phyloP scores from a whole-genome alignment of 2,797 vertebrate genomes.

The Eutrigla gurnardus region DNA sequence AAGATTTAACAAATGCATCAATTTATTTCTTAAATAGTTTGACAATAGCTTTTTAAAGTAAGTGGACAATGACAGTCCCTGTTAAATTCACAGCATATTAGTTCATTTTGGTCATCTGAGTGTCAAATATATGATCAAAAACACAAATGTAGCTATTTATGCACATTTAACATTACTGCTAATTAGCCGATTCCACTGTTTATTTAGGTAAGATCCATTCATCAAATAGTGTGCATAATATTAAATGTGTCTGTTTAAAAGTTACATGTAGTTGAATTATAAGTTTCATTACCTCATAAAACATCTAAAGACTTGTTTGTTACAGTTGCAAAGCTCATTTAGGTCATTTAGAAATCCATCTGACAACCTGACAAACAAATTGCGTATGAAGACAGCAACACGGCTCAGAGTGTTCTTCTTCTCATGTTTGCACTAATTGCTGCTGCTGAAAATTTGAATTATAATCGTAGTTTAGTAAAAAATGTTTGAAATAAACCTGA shows the following conservation, averaged over 20 bases:
- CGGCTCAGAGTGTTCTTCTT: not conserved
- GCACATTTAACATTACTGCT: not conserved
- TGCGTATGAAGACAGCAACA: not conserved
- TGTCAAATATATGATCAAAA: not conserved
- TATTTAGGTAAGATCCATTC: not conserved
- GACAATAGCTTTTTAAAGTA: not conserved
- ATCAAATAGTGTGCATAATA: not conserved
- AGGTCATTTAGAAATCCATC: too few relatives aligned
- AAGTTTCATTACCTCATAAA: not conserved
- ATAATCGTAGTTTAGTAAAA: too few relatives aligned
- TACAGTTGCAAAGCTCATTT: not conserved
- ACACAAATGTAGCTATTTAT: not conserved
- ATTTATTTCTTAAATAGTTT: not conserved
- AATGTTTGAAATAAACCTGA: constrained; percentile 33
- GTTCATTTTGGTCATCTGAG: not conserved
- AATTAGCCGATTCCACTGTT: not conserved
- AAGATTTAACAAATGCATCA: not conserved
- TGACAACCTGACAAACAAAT: not conserved
- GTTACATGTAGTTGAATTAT: not conserved
- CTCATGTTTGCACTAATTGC: constrained; percentile 18
- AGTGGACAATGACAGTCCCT: not conserved
- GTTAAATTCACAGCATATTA: not conserved
- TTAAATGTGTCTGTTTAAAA: not conserved
- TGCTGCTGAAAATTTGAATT: not conserved
- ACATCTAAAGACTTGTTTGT: not conserved